phyloP scores from a whole-genome alignment of 1,140 invertebrate species.

The Nautilus pompilius region DNA sequence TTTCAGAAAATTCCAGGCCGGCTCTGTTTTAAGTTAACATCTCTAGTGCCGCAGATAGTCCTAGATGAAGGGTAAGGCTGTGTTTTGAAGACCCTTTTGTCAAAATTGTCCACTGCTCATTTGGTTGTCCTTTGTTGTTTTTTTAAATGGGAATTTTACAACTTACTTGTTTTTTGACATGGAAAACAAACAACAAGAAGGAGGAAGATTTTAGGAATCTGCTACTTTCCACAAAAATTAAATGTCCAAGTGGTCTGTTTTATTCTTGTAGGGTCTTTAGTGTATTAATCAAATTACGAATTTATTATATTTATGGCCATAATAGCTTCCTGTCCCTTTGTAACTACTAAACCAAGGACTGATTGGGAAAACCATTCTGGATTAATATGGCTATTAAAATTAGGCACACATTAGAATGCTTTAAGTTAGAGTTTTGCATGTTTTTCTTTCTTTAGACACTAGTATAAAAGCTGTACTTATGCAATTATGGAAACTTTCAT shows the following conservation, averaged over 20 bases:
- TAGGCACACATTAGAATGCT: not conserved
- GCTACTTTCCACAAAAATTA: not conserved
- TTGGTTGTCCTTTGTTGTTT: not conserved
- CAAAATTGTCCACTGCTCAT: not conserved
- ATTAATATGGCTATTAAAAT: too few relatives aligned
- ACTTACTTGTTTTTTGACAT: not conserved
- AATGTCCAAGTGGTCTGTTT: not conserved
- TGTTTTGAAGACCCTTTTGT: not conserved
- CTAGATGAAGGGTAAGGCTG: constrained; percentile 53
- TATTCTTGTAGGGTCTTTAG: too few relatives aligned
- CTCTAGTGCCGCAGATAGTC: constrained; percentile 46
- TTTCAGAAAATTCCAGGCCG: constrained; percentile 53
- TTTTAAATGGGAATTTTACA: not conserved
- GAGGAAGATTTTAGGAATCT: not conserved
- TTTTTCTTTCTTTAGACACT: too few relatives aligned
- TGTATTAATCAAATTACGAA: constrained; percentile 1
- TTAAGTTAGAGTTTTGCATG: constrained; percentile 3
- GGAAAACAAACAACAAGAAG: too few relatives aligned
- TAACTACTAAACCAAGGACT: too few relatives aligned
- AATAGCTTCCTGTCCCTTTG: too few relatives aligned
- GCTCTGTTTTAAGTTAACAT: constrained; percentile 49
- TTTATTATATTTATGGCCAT: too few relatives aligned
- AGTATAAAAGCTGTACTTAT: too few relatives aligned
- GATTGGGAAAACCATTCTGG: too few relatives aligned
- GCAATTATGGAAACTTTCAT: too few relatives aligned